These are phyloP conservation scores for Hirtodrosophila alboralis DNA, from an alignment of 2,888 invertebrate genomes.

Conservation along the genomic window DNA sequence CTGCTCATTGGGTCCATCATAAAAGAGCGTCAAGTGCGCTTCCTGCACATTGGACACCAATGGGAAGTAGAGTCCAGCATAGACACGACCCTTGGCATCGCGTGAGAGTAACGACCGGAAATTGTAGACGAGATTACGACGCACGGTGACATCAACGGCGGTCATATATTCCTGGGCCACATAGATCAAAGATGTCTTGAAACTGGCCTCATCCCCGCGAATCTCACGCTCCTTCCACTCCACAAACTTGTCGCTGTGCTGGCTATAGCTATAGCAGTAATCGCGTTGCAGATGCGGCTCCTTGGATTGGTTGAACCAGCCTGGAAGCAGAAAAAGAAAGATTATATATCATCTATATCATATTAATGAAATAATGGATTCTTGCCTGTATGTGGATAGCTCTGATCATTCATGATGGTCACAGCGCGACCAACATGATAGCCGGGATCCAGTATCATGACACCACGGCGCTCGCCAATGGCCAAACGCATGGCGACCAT, in stretches of 20 bases:
- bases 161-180: constrained; percentile 91
- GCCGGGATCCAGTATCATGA: constrained; percentile 94
- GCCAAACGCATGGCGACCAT: constrained; percentile 90
- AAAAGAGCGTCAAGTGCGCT: constrained; percentile 90
- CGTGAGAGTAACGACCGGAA: constrained; percentile 91
- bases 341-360: not conserved
- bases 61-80: constrained; percentile 94
- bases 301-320: constrained; percentile 94
- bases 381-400: constrained; percentile 92
- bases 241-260: constrained; percentile 89
- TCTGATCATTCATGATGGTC: constrained; percentile 93
- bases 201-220: constrained; percentile 87
- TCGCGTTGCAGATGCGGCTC: constrained; percentile 91
- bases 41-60: constrained; percentile 87
- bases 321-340: constrained; percentile 72
- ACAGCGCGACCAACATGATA: constrained; percentile 94
- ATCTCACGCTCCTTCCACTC: constrained; percentile 94
- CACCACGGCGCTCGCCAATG: constrained; percentile 90
- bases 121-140: constrained; percentile 94
- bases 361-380: not conserved
- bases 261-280: constrained; percentile 91
- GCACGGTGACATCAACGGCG: constrained; percentile 93
- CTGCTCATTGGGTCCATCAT: constrained; percentile 87
- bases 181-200: constrained; percentile 90
- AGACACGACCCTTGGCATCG: constrained; percentile 92